Conservation (phyloP, 2,797 vertebrate species). For the Pampus argenteus region DNA sequence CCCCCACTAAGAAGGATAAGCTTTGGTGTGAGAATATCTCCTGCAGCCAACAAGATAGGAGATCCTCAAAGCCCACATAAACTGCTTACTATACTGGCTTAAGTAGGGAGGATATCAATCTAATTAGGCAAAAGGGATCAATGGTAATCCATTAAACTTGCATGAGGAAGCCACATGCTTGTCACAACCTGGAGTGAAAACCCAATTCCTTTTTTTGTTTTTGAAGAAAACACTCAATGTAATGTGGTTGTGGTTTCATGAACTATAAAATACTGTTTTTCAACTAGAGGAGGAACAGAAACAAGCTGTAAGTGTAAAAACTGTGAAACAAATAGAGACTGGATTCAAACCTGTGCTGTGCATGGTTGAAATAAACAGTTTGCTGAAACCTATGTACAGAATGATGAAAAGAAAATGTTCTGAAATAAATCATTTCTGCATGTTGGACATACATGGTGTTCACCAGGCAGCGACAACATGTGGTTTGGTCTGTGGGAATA, state of each 20-base stretch:
- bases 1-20: slow-evolving; percentile 21
- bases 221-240: slow-evolving; percentile 27
- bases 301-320: slow-evolving; percentile 89
- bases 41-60: slow-evolving; percentile 33
- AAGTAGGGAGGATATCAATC: slow-evolving; percentile 61
- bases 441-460: slow-evolving; percentile 23
- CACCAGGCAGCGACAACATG: slow-evolving; percentile 7
- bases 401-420: background rate
- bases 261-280: slow-evolving; percentile 68
- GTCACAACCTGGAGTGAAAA: slow-evolving; percentile 42
- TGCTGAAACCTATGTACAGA: slow-evolving; percentile 15
- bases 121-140: slow-evolving; percentile 71
- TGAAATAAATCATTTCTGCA: background rate
- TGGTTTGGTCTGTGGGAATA: slow-evolving; percentile 39
- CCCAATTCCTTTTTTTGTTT: slow-evolving; percentile 25
- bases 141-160: slow-evolving; percentile 74
- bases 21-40: slow-evolving; percentile 43
- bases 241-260: slow-evolving; percentile 44
- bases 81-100: slow-evolving; percentile 56
- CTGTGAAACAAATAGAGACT: slow-evolving; percentile 6
- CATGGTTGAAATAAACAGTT: slow-evolving; percentile 34
- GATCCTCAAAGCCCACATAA: slow-evolving; percentile 50
- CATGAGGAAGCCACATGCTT: slow-evolving; percentile 55
- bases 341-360: slow-evolving; percentile 11
- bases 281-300: slow-evolving; percentile 93